These are phyloP conservation scores for Crocidura indochinensis DNA, from an alignment of 2,797 vertebrate genomes.

Conservation along the genomic window DNA sequence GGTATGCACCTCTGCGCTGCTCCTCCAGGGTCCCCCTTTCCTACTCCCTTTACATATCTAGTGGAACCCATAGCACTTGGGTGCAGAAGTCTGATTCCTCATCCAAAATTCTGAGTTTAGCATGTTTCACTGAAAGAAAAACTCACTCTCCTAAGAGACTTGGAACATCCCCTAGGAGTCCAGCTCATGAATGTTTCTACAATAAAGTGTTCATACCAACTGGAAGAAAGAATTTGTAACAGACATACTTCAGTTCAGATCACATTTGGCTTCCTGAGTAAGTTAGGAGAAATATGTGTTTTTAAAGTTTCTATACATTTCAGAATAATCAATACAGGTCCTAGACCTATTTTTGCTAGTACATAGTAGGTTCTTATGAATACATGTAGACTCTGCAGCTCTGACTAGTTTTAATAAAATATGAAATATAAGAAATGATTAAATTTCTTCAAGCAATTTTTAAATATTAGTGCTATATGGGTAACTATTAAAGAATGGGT, in stretches of 20 bases:
- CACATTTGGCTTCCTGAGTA: neutral
- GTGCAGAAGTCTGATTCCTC: neutral
- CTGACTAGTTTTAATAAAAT: conserved; percentile 4
- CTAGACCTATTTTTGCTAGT: neutral
- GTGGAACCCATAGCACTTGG: neutral
- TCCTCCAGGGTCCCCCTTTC: neutral
- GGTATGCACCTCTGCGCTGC: neutral
- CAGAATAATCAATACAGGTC: neutral
- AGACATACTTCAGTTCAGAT: neutral
- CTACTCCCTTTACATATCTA: neutral
- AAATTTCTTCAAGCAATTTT: neutral
- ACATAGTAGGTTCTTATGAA: neutral
- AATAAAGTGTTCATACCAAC: neutral
- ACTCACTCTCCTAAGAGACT: too few relatives aligned
- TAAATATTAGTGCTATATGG: too few relatives aligned
- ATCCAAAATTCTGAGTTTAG: conserved; percentile 19
- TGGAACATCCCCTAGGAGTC: neutral
- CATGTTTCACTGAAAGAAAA: neutral
- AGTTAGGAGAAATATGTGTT: conserved; percentile 8
- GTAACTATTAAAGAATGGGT: neutral
- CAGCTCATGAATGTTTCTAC: neutral
- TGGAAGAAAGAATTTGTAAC: neutral
- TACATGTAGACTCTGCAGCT: conserved; percentile 9
- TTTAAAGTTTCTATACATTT: conserved; percentile 20
- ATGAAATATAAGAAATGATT: conserved; percentile 41